Evolutionary conservation across 2,113 vertebrate genomes (phyloP), one percentile per base, ranked within the genome.

Genomic region (Halcyon malimbica): DNA sequence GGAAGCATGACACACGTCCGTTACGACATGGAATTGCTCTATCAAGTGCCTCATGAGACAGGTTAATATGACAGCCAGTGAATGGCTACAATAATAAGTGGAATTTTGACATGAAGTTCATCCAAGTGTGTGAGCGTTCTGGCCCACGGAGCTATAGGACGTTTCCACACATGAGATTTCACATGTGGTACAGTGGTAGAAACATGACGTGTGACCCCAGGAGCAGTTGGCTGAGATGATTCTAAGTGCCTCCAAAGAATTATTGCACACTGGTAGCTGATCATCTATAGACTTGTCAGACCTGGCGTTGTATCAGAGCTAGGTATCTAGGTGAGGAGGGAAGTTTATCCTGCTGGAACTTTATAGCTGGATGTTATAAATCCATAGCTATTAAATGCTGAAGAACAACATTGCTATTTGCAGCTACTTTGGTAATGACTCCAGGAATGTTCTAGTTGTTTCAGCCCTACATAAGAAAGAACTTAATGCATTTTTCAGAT

Each of bases 1-100:
- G 96, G 91, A 91, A 92, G 76, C 16, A 5, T 87, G 89, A 93
- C 93, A 92, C 88, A 60, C 41, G 64, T 86, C 90, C 44, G 0
- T 54, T 62, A 63, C 37, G 31, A 19, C 14, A 16, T 0, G 7
- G 74, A 10, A 90, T 90, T 57, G 54, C 56, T 88, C 75, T 69
- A 20, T 54, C 63, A 80, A 57, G 51, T 54, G 71, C 77, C 71
- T 89, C 76, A 9, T 37, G 80, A 77, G 67, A 69, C 70, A 64
- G 39, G 11, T 48, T 57, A 84, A 44, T n/a, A 35, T 75, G 16
- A 29, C 46, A 86, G 51, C 15, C 67, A 71, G 44, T 39, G 78
- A 65, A 71, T 20, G 28, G 53, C 41, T 57, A 7, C 2, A 35
- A 51, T 7, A 56, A 7, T 37, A 62, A 88, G 11, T 54, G 17